Evolutionary conservation across 2,888 invertebrate species (phyloP).

Genomic region (Eueremaeus valkanovi): DNA sequence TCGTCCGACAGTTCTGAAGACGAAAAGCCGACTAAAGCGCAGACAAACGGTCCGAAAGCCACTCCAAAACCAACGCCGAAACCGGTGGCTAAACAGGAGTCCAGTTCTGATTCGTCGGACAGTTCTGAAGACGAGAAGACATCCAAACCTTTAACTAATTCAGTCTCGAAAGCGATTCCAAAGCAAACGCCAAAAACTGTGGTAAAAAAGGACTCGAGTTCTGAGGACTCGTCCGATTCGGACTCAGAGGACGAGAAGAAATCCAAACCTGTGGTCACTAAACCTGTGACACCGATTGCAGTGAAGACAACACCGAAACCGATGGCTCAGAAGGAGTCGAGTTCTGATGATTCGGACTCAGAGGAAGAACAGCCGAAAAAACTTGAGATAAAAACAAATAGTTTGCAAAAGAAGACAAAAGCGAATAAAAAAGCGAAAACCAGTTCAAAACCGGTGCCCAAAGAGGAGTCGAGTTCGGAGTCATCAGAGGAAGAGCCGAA

Average conservation of each 20-base stretch:
- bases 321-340: conserved; percentile 46
- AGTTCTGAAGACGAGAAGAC: conserved; percentile 48
- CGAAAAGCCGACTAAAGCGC: background rate
- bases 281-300: background rate
- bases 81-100: background rate
- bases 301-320: conserved; percentile 39
- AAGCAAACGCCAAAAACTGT: conserved; percentile 37
- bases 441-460: conserved; percentile 29
- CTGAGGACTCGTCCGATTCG: background rate
- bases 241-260: background rate
- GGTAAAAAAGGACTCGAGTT: conserved; percentile 23
- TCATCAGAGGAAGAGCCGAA: conserved; percentile 3
- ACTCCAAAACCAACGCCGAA: conserved; percentile 9
- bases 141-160: conserved; percentile 20
- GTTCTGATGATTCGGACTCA: conserved; percentile 51
- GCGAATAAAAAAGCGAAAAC: background rate
- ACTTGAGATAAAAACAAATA: conserved; percentile 18
- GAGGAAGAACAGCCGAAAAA: conserved; percentile 49
- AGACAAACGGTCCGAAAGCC: background rate
- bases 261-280: background rate
- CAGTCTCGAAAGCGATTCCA: background rate
- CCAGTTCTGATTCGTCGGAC: conserved; percentile 43
- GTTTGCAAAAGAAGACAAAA: background rate
- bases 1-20: background rate
- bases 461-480: conserved; percentile 48